Conservation (phyloP, 2,797 vertebrate genomes). For the Hafferia zeledoni region DNA sequence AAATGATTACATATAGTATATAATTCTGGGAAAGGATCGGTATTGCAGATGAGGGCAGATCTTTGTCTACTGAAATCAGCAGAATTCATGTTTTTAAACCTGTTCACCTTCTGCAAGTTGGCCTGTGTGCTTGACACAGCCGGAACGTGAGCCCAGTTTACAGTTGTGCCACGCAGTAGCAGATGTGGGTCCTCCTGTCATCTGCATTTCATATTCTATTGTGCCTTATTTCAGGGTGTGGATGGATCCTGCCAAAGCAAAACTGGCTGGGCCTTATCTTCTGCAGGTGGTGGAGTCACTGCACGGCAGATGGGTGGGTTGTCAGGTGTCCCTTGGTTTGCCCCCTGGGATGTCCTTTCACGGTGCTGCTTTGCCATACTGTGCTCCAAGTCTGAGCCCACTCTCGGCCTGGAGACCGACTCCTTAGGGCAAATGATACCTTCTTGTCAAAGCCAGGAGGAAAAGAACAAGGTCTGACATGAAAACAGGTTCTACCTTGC, state of each 20-base stretch:
- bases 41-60: neutral
- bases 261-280: constrained; percentile 16
- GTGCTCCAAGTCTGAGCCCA: neutral
- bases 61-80: neutral
- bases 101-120: neutral
- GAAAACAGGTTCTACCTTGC: neutral
- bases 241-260: constrained; percentile 22
- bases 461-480: neutral
- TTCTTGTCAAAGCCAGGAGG: neutral
- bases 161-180: neutral
- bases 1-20: neutral
- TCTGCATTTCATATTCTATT: constrained; percentile 22
- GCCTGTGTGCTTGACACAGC: neutral
- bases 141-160: neutral
- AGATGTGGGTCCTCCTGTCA: neutral
- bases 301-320: neutral
- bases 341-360: too few species aligned
- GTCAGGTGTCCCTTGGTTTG: neutral
- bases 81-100: neutral
- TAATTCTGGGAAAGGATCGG: neutral
- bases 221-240: constrained; percentile 4
- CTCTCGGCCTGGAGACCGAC: neutral
- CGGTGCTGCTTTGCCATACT: neutral
- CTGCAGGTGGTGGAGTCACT: neutral
- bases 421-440: neutral